Evolutionary conservation across 2,113 vertebrate species (phyloP).

Genomic region (Chrysemys picta): DNA sequence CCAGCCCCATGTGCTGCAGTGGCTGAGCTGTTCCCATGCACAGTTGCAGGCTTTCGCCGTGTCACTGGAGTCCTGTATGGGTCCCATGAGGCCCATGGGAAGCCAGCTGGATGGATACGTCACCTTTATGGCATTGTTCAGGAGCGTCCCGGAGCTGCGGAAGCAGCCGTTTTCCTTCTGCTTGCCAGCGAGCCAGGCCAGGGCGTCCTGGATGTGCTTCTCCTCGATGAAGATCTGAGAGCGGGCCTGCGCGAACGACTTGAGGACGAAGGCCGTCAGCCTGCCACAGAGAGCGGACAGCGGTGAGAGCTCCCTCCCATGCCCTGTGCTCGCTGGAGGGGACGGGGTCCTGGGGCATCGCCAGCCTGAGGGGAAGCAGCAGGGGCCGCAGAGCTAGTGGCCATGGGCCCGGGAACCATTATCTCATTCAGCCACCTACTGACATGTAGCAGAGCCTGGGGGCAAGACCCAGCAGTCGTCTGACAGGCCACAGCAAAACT

Average conservation of each 20-base stretch:
- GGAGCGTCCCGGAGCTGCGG: conserved; percentile 65
- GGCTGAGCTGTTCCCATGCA: background rate
- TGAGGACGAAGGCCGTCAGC: conserved; percentile 82
- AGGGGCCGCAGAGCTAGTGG: background rate
- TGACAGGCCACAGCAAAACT: background rate
- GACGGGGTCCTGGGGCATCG: conserved; percentile 58
- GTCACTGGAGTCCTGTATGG: conserved; percentile 67
- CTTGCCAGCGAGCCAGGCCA: conserved; percentile 65
- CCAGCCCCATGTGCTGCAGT: background rate
- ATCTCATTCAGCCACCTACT: accelerated
- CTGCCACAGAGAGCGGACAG: conserved; percentile 66
- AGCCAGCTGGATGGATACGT: conserved; percentile 19
- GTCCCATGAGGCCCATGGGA: background rate
- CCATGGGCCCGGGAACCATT: background rate
- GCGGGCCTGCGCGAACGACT: conserved; percentile 75
- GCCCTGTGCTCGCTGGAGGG: conserved; percentile 51
- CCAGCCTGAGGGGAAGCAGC: conserved; percentile 62
- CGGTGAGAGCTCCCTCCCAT: no score
- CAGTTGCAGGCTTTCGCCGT: conserved; percentile 57
- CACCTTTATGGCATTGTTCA: conserved; percentile 82
- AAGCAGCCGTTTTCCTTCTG: conserved; percentile 81
- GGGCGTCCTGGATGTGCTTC: conserved; percentile 64
- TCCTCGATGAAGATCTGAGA: conserved; percentile 74
- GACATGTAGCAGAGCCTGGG: background rate
- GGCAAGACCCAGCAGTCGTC: background rate